phyloP scores from a whole-genome alignment of 1,140 invertebrate species.

The Bombus pascuorum region DNA sequence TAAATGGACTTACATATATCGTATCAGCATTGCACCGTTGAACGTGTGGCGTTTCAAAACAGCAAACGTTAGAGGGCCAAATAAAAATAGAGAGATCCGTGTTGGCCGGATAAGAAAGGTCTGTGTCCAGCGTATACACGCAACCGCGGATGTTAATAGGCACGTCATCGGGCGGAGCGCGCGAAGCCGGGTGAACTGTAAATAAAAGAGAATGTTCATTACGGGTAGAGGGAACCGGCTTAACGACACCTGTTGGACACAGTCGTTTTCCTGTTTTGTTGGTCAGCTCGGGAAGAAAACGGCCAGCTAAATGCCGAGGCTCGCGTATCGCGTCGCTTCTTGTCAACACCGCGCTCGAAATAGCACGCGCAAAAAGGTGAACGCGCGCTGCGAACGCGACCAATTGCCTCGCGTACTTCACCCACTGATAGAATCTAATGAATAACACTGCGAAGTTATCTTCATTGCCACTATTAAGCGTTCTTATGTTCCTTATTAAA shows the following conservation, averaged over 20 bases:
- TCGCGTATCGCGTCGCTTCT: constrained; percentile 26
- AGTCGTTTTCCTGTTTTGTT: constrained; percentile 39
- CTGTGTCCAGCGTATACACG: neutral
- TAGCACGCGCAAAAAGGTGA: constrained; percentile 1
- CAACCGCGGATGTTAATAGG: constrained; percentile 12
- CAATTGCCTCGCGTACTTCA: neutral
- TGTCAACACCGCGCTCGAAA: constrained; percentile 10
- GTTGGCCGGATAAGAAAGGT: constrained; percentile 6
- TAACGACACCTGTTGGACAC: constrained; percentile 44
- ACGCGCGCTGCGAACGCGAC: neutral
- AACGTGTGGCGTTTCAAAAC: neutral
- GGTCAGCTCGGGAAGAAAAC: constrained; percentile 23
- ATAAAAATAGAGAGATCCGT: constrained; percentile 4
- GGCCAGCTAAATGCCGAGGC: constrained; percentile 7
- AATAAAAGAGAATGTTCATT: constrained; percentile 50
- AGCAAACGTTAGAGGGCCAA: neutral
- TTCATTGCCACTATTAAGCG: too few relatives aligned
- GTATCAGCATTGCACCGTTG: neutral
- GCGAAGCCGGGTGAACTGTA: constrained; percentile 26
- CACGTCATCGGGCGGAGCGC: constrained; percentile 18
- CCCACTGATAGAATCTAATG: too few relatives aligned
- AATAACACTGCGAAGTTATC: too few relatives aligned
- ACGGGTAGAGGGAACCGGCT: constrained; percentile 30
- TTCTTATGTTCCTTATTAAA: too few relatives aligned
- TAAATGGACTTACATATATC: neutral